A percentile compares a stretch with the other conserved stretches of the same genome.
These are phyloP conservation scores for Halictus ligatus DNA, from an alignment of 2,888 invertebrate species.

Conservation along the genomic window DNA sequence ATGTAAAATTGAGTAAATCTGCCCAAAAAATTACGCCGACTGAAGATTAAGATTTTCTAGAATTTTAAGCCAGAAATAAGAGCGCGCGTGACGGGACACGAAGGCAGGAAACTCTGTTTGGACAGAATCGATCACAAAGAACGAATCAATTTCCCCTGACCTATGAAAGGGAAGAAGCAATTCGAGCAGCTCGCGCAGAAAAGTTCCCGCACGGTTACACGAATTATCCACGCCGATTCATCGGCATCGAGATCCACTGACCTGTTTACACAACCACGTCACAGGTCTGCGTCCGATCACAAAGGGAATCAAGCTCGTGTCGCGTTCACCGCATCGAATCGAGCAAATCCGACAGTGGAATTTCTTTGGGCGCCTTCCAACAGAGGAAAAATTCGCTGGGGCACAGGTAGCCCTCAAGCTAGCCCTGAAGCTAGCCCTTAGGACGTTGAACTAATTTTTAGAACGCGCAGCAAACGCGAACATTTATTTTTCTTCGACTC, in stretches of 20 bases:
- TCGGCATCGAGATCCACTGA: conserved; percentile 34
- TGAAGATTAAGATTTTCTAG: neutral
- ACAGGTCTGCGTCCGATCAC: conserved; percentile 10
- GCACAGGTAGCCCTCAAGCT: neutral
- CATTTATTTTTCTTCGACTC: neutral
- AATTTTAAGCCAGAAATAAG: neutral
- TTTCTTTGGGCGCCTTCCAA: conserved; percentile 12
- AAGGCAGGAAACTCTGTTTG: neutral
- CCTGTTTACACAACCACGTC: conserved; percentile 45
- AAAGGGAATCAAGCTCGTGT: conserved; percentile 47
- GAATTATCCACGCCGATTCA: conserved; percentile 38
- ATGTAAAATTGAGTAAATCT: too few relatives aligned
- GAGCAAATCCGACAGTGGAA: conserved; percentile 40
- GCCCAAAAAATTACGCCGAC: too few relatives aligned
- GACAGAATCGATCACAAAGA: neutral
- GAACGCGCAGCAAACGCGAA: neutral
- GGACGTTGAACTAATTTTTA: neutral
- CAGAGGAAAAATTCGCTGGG: neutral
- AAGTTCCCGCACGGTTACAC: conserved; percentile 1
- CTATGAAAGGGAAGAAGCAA: neutral
- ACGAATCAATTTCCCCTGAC: neutral
- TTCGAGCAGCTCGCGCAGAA: conserved; percentile 3
- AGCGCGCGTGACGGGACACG: neutral
- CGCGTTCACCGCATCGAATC: conserved; percentile 41
- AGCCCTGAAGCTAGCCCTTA: neutral